phyloP scores from a whole-genome alignment of 2,113 vertebrate genomes.

The Onychostoma macrolepis region DNA sequence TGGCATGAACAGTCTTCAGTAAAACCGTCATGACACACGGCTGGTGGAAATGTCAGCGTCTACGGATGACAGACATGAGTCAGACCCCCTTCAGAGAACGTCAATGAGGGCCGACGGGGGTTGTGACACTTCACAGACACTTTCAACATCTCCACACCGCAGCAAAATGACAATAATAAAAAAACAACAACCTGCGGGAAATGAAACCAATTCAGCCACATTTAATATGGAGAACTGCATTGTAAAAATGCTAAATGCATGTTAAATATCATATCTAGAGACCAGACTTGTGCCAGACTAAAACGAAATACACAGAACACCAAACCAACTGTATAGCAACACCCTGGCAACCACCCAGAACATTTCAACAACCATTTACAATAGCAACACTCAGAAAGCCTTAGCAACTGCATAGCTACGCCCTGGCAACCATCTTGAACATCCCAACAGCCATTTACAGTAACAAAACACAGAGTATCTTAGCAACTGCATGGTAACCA shows the following conservation, averaged over 20 bases:
- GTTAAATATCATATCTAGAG: not conserved
- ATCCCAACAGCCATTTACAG: not conserved
- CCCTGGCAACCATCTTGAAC: not conserved
- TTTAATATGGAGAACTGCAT: not conserved
- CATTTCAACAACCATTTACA: not conserved
- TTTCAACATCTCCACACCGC: not conserved
- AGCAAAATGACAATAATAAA: too few relatives aligned
- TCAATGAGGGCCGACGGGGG: not conserved
- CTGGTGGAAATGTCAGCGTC: constrained; percentile 48
- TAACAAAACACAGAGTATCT: not conserved
- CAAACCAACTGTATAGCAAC: not conserved
- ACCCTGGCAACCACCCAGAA: not conserved
- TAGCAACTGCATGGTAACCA: not conserved
- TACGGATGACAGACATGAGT: constrained; percentile 37
- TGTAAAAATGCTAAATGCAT: not conserved
- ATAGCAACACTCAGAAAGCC: not conserved
- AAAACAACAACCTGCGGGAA: not conserved
- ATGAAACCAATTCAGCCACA: not conserved
- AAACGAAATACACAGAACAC: not conserved
- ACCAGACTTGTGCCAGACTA: not conserved
- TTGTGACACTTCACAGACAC: not conserved
- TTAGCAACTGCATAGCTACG: not conserved
- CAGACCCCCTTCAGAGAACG: constrained; percentile 27
- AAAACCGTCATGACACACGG: constrained; percentile 50
- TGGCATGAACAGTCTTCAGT: constrained; percentile 58